Evolutionary conservation across 2,113 vertebrate species (phyloP), one percentile per base, ranked within the genome.

Genomic region (Hyperopisus bebe): DNA sequence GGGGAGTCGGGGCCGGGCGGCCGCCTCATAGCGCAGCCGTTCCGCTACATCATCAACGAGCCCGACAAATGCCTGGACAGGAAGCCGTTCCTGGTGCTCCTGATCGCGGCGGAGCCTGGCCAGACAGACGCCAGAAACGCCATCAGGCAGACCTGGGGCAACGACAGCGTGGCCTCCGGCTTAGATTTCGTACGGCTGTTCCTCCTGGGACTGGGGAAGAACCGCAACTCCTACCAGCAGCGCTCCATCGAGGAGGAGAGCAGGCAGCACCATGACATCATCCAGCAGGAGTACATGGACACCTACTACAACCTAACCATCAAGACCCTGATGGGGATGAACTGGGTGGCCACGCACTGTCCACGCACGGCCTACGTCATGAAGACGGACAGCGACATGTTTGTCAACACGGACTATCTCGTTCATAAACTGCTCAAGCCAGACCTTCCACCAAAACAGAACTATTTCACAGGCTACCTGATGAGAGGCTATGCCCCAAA

Each of bases 331-430:
- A 99, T 99, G 98, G 98, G 98, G 88, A 97, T 99, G 97, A 97
- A 99, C 93, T 99, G 98, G 98, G 98, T 99, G 80, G 96, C 97
- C 11, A 95, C 94, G 9, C 95, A 98, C 90, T 99, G 98, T 90
- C 97, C 97, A 1, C 92, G 74, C 0, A 95, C 95, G 89, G 95
- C 95, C 0, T 99, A 99, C 0, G 97, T 99, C 88, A 99, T 99
- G 98, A 99, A 99, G 95, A 99, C 98, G 0, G 98, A 99, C 95
- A 98, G 97, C 0, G 98, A 99, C 92, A 97, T 99, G 98, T 99
- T 99, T 89, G 96, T 99, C 92, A 99, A 99, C 92, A 99, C 98
- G 0, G 98, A 99, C 15, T 98, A 98, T 91, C 97, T 99, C 91
- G 95, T 99, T 93, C 95, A 97, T 47, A 98, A 98, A 93, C 94